A percentile compares a stretch with the other conserved stretches of the same genome.
Evolutionary conservation across 2,888 invertebrate genomes (phyloP).

Genomic region (Archips crataeganus): DNA sequence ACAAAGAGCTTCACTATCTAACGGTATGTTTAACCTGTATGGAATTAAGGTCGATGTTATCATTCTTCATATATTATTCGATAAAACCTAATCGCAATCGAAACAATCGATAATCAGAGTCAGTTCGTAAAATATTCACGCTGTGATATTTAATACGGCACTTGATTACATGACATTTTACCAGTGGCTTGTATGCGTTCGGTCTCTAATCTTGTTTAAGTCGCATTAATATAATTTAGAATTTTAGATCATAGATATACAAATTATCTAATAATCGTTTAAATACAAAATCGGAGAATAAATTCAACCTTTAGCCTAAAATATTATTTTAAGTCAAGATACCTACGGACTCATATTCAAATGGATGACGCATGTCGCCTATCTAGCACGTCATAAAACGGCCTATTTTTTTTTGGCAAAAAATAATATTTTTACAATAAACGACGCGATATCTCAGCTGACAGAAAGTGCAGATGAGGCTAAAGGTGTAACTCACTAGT

Average conservation of each 20-base stretch:
- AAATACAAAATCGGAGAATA: constrained; percentile 5
- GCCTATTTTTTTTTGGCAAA: no score
- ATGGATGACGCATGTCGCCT: no score
- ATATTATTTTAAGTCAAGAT: not conserved
- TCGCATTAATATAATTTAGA: constrained; percentile 14
- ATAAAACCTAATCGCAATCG: constrained; percentile 15
- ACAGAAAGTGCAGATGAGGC: no score
- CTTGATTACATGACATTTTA: constrained; percentile 1
- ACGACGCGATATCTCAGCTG: no score
- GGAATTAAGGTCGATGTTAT: constrained; percentile 1
- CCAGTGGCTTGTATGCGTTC: not conserved
- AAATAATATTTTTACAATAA: no score
- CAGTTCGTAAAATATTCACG: constrained; percentile 7
- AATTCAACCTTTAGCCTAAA: not conserved
- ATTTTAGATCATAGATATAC: constrained; percentile 9
- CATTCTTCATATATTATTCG: not conserved
- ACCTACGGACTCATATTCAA: no score
- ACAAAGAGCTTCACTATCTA: not conserved
- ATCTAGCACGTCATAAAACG: no score
- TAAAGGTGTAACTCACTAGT: no score
- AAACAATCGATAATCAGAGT: constrained; percentile 34
- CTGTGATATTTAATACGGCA: not conserved
- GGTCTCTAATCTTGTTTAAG: constrained; percentile 21
- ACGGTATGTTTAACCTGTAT: not conserved
- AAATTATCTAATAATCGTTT: constrained; percentile 14